Conservation (phyloP, 2,888 invertebrate species). For the Syrista parreyssii region DNA sequence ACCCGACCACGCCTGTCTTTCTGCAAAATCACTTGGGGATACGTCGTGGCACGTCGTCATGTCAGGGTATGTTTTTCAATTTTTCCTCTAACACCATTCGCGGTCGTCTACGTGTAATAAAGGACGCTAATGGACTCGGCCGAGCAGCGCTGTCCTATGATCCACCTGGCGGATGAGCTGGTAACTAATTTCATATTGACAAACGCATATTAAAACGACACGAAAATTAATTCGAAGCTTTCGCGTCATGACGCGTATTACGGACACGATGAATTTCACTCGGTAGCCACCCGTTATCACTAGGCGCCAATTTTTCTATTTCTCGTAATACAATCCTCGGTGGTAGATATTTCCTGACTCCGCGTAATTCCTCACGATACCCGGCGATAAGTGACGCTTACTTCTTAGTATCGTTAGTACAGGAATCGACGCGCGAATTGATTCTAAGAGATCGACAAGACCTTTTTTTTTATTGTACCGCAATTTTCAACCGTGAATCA, state of each 20-base stretch:
- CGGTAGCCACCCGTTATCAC: neutral
- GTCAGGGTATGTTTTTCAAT: neutral
- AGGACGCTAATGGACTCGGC: neutral
- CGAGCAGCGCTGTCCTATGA: neutral
- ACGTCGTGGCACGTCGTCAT: neutral
- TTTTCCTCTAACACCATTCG: neutral
- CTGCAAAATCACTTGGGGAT: neutral
- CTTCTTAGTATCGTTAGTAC: neutral
- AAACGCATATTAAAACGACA: neutral
- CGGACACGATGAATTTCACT: neutral
- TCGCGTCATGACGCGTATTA: neutral
- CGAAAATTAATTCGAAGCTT: too few species aligned
- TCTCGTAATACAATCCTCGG: too few species aligned
- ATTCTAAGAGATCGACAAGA: neutral
- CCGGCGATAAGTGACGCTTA: neutral
- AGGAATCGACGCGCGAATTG: neutral
- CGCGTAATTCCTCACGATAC: neutral
- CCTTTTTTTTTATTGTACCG: neutral
- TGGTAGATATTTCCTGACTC: neutral
- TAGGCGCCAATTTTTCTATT: neutral
- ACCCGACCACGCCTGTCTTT: neutral
- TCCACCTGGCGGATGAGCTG: neutral
- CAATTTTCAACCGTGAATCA: neutral
- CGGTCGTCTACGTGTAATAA: too few species aligned
- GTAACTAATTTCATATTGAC: slow-evolving; percentile 3